Evolutionary conservation across 1,140 invertebrate genomes (phyloP).

Genomic region (Mactra quadrangularis): DNA sequence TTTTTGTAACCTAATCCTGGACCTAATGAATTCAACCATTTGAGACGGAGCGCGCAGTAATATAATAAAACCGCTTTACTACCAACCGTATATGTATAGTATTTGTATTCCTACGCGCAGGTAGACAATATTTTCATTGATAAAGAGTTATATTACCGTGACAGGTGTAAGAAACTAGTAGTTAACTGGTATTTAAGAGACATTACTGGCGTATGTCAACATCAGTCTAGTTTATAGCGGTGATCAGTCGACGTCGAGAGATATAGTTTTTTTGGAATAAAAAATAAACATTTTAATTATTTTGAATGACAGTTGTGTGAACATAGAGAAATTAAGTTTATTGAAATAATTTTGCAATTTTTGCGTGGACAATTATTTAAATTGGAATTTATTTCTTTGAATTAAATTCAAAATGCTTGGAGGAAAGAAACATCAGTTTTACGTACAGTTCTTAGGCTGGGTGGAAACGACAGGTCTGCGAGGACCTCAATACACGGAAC

Average conservation of each 20-base stretch:
- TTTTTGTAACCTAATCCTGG: conserved; percentile 28
- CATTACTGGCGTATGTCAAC: not conserved
- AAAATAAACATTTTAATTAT: no score
- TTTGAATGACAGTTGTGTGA: not conserved
- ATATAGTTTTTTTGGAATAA: no score
- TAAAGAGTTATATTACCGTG: conserved; percentile 22
- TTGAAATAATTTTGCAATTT: no score
- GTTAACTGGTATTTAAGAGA: conserved; percentile 50
- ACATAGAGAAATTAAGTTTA: not conserved
- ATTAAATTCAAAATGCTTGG: conserved; percentile 25
- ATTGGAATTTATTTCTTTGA: not conserved
- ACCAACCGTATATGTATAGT: conserved; percentile 24
- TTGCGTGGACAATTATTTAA: not conserved
- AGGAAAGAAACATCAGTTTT: conserved; percentile 96
- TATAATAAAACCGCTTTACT: conserved; percentile 18
- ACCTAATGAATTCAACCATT: conserved; percentile 23
- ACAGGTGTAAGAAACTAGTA: conserved; percentile 50
- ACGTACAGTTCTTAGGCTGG: conserved; percentile 98
- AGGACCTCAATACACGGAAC: conserved; percentile 91
- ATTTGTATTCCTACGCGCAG: conserved; percentile 47
- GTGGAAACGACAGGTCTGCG: conserved; percentile 95
- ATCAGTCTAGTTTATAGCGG: not conserved
- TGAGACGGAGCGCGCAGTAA: conserved; percentile 29
- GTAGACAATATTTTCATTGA: conserved; percentile 54
- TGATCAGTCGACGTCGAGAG: not conserved